These are phyloP conservation scores for Leptinotarsa peninsularis DNA, from an alignment of 2,888 invertebrate genomes.

Conservation along the genomic window DNA sequence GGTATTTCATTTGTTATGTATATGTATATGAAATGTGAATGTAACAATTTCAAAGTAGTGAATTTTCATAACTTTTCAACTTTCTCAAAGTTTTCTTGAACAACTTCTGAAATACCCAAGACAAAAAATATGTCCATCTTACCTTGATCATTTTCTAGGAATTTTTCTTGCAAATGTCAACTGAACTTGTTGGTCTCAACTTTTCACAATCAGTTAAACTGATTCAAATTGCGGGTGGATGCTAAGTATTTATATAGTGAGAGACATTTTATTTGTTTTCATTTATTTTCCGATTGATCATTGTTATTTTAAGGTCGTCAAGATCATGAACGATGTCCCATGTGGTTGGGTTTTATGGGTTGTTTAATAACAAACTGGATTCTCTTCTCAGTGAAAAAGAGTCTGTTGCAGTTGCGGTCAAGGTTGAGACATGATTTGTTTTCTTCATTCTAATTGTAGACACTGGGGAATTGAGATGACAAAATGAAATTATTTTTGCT, in stretches of 20 bases:
- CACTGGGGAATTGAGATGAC: too few relatives aligned
- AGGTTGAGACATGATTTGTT: neutral
- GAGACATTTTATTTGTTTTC: neutral
- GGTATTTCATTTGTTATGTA: too few relatives aligned
- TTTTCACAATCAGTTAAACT: neutral
- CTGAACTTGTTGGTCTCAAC: neutral
- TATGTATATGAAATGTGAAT: too few relatives aligned
- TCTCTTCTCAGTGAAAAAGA: neutral
- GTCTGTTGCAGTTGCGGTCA: neutral
- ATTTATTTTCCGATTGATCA: conserved; percentile 7
- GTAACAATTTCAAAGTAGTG: too few relatives aligned
- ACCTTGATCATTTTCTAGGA: conserved; percentile 1
- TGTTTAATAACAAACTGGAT: neutral
- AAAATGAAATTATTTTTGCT: too few relatives aligned
- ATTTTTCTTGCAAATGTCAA: too few relatives aligned
- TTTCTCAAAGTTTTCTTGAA: neutral
- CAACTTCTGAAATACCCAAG: neutral
- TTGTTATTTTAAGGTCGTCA: conserved; percentile 8
- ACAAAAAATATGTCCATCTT: neutral
- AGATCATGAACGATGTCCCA: neutral
- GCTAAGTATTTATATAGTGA: neutral
- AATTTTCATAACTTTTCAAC: too few relatives aligned
- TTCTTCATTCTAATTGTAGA: neutral
- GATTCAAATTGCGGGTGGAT: neutral
- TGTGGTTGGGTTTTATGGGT: neutral